Conservation (phyloP, 2,113 vertebrate species). For the Anarhynchus alexandrinus region DNA sequence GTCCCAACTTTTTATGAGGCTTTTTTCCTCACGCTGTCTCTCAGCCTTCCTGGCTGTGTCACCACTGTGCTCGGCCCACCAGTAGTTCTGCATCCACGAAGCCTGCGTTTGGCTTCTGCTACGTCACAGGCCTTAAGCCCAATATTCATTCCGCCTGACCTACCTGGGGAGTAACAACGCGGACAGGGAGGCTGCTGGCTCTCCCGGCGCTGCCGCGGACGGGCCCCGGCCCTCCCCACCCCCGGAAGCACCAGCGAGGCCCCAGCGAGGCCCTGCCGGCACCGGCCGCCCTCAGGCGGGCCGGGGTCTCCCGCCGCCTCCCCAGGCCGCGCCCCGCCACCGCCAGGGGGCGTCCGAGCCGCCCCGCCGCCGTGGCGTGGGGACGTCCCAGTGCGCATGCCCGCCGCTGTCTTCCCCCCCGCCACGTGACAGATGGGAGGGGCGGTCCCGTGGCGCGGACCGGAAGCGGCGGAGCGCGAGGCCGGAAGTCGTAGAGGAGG, state of each 20-base stretch:
- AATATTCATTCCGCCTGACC: accelerated
- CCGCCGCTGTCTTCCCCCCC: no score
- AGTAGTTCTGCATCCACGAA: accelerated
- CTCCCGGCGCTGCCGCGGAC: background rate
- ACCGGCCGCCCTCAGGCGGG: background rate
- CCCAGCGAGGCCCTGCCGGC: background rate
- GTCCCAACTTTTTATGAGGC: no score
- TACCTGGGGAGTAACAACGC: accelerated
- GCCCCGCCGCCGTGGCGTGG: background rate
- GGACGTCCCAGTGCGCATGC: background rate
- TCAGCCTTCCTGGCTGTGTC: background rate
- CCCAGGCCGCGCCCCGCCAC: background rate
- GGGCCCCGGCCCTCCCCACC: no score
- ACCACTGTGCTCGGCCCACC: accelerated
- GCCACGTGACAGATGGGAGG: background rate
- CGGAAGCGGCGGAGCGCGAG: background rate
- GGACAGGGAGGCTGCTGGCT: background rate
- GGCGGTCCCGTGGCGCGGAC: background rate
- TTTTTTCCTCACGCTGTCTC: no score
- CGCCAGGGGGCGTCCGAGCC: background rate
- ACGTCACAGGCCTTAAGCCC: no score
- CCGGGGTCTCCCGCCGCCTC: no score
- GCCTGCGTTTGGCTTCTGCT: no score
- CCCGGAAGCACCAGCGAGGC: accelerated
- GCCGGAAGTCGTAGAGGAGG: background rate